Base-by-base conservation (phyloP, 2,888 invertebrate species). In the Stomorhina lunata region DNA sequence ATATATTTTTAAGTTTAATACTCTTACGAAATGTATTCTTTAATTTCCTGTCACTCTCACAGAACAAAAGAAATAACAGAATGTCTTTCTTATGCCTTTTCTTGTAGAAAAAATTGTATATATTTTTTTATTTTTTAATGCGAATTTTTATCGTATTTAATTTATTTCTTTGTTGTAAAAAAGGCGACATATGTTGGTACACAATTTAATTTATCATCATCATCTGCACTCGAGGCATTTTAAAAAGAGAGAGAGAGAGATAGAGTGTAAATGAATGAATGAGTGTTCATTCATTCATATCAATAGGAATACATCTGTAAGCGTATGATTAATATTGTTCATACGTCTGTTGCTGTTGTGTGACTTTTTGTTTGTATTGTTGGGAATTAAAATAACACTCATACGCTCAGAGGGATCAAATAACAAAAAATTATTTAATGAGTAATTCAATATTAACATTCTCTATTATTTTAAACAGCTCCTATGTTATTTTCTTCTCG, bases 281-380 rank as follows among this genome's bases (percentile, higher is more conserved):
- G 7, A 15, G 48, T 12, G 37, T 15, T 12, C 57, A 65, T 2
- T 4, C 25, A 37, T 37, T 5, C 22, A 22, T 43, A n/a, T n/a
- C n/a, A n/a, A n/a, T n/a, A n/a, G n/a, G 40, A 40, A 17, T 53
- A 43, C 32, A 43, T 12, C 45, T 43, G 55, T 12, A 55, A 34
- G 29, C 65, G 75, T 34, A 75, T 75, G 75, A 57, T 55, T 57
- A 75, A 57, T 75, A 34, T 27, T 37, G 15, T 43, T 27, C 17
- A n/a, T n/a, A n/a, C n/a, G n/a, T n/a, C n/a, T n/a, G n/a, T n/a
- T n/a, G n/a, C n/a, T n/a, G n/a, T n/a, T n/a, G n/a, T n/a, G n/a
- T n/a, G n/a, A n/a, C n/a, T n/a, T n/a, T n/a, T n/a, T n/a, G n/a
- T n/a, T n/a, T n/a, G 4, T 40, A 43, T 57, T 40, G 5, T 22